These are phyloP conservation scores for Entelurus aequoreus DNA, from an alignment of 2,113 vertebrate species.

Conservation along the genomic window DNA sequence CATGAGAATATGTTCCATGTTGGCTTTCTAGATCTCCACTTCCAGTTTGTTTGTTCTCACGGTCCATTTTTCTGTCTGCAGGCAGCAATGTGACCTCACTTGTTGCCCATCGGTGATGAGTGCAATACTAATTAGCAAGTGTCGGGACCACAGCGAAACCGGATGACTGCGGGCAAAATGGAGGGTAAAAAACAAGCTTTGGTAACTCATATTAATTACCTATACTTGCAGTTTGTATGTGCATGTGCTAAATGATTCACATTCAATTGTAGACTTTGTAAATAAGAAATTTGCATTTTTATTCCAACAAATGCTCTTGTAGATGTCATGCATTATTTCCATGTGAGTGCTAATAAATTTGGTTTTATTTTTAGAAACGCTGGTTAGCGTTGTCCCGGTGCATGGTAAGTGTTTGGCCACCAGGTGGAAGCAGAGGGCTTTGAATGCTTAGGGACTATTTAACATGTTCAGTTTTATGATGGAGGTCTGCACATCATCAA, in stretches of 20 bases:
- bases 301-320: constrained; percentile 55
- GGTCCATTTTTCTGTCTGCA: neutral
- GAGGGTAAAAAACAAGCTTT: constrained; percentile 46
- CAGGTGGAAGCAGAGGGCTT: constrained; percentile 55
- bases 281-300: constrained; percentile 64
- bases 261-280: constrained; percentile 66
- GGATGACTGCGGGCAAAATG: constrained; percentile 28
- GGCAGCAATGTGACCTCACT: constrained; percentile 8
- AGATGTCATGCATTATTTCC: constrained; percentile 57
- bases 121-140: constrained; percentile 28
- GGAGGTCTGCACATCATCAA: too few relatives aligned
- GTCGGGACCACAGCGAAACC: constrained; percentile 43
- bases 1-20: constrained; percentile 18
- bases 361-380: constrained; percentile 62
- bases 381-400: neutral
- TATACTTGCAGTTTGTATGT: constrained; percentile 61
- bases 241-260: constrained; percentile 60
- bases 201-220: constrained; percentile 50
- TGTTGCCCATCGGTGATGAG: constrained; percentile 27
- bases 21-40: neutral
- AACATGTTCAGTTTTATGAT: too few relatives aligned
- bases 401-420: constrained; percentile 29
- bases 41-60: neutral
- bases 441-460: neutral
- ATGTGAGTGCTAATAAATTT: constrained; percentile 67